A percentile compares a stretch with the other conserved stretches of the same genome.
Evolutionary conservation across 2,113 vertebrate species (phyloP).

Genomic region (Gambusia holbrooki): DNA sequence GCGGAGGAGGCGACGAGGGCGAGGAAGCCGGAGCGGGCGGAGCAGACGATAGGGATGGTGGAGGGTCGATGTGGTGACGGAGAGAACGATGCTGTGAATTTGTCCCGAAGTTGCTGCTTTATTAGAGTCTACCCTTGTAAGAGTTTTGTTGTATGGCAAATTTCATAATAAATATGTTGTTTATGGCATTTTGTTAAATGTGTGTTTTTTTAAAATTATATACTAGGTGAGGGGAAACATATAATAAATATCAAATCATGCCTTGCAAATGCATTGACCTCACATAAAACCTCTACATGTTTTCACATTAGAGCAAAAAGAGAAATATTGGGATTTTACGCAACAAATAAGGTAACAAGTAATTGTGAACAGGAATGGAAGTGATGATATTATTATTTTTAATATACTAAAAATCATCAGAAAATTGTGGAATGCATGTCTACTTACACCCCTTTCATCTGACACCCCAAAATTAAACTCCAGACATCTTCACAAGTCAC

Average conservation of each 20-base stretch:
- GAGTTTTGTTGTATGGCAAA: background rate
- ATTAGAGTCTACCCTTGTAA: background rate
- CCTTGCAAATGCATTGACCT: background rate
- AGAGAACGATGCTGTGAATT: slow-evolving; percentile 3
- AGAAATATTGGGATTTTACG: too few species aligned
- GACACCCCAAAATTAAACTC: too few species aligned
- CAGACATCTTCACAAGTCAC: too few species aligned
- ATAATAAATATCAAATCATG: too few species aligned
- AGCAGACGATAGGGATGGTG: slow-evolving; percentile 15
- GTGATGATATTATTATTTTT: too few species aligned
- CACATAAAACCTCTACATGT: background rate
- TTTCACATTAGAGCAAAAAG: background rate
- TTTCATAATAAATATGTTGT: background rate
- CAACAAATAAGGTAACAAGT: too few species aligned
- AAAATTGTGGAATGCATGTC: too few species aligned
- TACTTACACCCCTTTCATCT: too few species aligned
- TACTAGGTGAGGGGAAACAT: background rate
- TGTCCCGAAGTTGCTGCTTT: background rate
- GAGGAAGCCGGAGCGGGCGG: slow-evolving; percentile 13
- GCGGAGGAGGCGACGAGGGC: slow-evolving; percentile 30
- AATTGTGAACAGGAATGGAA: too few species aligned
- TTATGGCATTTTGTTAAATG: background rate
- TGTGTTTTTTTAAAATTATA: background rate
- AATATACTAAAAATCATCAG: too few species aligned
- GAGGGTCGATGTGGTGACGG: slow-evolving; percentile 41